A percentile compares a stretch with the other conserved stretches of the same genome.
phyloP scores from a whole-genome alignment of 2,113 vertebrate species.

The Fulica atra region DNA sequence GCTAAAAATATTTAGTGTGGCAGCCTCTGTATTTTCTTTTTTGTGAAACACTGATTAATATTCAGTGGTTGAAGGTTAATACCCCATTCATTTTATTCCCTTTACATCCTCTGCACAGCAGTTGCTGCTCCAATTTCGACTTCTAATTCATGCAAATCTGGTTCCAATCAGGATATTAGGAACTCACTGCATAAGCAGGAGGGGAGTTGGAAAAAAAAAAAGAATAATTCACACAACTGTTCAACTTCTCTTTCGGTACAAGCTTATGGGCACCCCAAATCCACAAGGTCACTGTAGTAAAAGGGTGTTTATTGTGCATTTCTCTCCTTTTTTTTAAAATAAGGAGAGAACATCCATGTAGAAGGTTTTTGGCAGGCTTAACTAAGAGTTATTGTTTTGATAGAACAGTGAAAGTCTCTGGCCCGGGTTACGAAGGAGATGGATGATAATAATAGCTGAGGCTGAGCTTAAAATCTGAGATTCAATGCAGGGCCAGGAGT shows the following conservation, averaged over 20 bases:
- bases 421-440: neutral
- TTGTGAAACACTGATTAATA: slow-evolving; percentile 97
- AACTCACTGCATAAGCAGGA: slow-evolving; percentile 81
- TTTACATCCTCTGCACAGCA: slow-evolving; percentile 85
- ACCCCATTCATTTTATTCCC: slow-evolving; percentile 86
- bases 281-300: neutral
- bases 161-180: slow-evolving; percentile 86
- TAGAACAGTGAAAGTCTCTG: neutral
- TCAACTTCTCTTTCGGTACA: slow-evolving; percentile 36
- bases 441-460: neutral
- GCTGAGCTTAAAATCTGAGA: neutral
- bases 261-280: neutral
- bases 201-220: neutral
- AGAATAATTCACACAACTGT: slow-evolving; percentile 59
- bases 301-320: neutral
- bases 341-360: neutral
- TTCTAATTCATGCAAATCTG: slow-evolving; percentile 86
- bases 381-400: neutral
- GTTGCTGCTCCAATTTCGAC: slow-evolving; percentile 79
- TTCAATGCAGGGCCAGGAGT: neutral
- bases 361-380: neutral
- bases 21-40: slow-evolving; percentile 90
- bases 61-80: slow-evolving; percentile 91
- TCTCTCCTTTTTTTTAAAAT: neutral
- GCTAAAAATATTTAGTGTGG: slow-evolving; percentile 93